Base-by-base conservation (phyloP, 2,888 invertebrate species). In the Andrena bucephala region DNA sequence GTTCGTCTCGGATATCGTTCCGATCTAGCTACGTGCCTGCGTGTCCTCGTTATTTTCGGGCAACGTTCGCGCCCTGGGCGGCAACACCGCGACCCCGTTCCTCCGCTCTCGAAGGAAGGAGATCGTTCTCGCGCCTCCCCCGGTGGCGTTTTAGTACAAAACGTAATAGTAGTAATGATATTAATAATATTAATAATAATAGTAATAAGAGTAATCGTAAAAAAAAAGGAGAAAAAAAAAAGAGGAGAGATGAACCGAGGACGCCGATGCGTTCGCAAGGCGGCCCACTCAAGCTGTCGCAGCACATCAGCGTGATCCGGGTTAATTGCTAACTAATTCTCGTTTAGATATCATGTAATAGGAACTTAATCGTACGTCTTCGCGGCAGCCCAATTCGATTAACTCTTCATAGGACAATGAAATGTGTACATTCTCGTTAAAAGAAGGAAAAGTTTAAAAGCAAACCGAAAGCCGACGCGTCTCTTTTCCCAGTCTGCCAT, bases 311-410 rank as follows among this genome's bases (percentile, higher is more conserved):
- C 48, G 62, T 69, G 88, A 89, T 90, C 84, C 87, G 80, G 84
- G 86, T 84, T 83, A 78, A 87, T 83, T 84, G 87, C 83, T 89
- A 90, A 91, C 86, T 89, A 89, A 92, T 89, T 89, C 77, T 90
- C 85, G 81, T 84, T 89, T 87, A 87, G 87, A 90, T 86, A 90
- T 90, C 81, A 77, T 67, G 69, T 87, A 92, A 92, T 92, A 92
- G 92, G 91, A 92, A 92, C 92, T 92, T 88, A 90, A 91, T 89
- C 86, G 87, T 87, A 89, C 86, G 80, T 87, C 77, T 81, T 85
- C 82, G 80, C 85, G 81, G 54, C 84, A 77, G 76, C 78, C 76
- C 63, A 75, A 74, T 83, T 72, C 83, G 60, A 36, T 77, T 68
- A 71, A 84, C 79, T 77, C 77, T 60, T 66, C 77, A 16, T 60